Evolutionary conservation across 2,888 invertebrate genomes (phyloP), one percentile per base, ranked within the genome.

Genomic region (Lycophotia porphyrea): DNA sequence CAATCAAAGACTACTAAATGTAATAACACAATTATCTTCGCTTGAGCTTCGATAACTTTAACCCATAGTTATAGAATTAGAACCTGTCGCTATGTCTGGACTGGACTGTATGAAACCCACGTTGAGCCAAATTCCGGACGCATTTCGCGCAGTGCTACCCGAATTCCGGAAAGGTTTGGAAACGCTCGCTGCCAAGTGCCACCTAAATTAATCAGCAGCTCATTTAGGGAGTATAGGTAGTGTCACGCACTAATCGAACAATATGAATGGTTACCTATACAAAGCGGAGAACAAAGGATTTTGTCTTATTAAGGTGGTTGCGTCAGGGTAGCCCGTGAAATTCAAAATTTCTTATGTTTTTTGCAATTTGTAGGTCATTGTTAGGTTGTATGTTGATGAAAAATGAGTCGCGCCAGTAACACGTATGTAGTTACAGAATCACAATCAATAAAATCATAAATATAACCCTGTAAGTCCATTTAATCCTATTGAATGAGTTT

Each of bases 131-230:
- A 66, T 77, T 66, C 77, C 39, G 31, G 77, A 5, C n/a, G 18
- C 42, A 11, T 39, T 27, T 27, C 11, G 13, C 9, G 13, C 63
- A 13, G 8, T 63, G 9, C 36, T 76, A 24, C 11, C 31, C 31
- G 15, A 73, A 74, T 74, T 58, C 55, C 52, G 44, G 15, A 64
- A 34, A 60, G 66, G 47, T 39, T 77, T 34, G 15, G 27, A 65
- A 65, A 39, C 31, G 55, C n/a, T 77, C 47, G 47, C n/a, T 39
- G 31, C 18, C 31, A 42, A 31, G 2, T 52, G 44, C 11, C 58
- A 21, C 39, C 31, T 58, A 47, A 76, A 65, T 76, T 65, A 76
- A 65, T 76, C 47, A 77, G 31, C 5, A 58, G 21, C 55, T 64
- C 71, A 73, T 71, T 71, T 27, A 36, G 27, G 55, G 39, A 49